Evolutionary conservation across 2,113 vertebrate genomes (phyloP).

Genomic region (Rhabdornis inornatus): DNA sequence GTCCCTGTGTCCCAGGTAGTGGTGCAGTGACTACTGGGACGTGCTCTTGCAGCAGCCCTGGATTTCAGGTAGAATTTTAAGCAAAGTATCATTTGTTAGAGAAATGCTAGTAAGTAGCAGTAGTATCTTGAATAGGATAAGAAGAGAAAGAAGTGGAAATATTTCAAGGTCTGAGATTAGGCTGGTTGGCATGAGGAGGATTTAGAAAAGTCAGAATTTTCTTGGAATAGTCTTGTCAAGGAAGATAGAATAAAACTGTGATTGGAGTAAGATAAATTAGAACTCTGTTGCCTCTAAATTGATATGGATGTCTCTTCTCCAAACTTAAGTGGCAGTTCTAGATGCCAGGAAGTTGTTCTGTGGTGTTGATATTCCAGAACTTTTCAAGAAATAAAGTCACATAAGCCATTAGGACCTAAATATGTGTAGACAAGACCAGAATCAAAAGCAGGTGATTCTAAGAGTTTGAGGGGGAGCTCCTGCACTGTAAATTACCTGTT

Average conservation of each 20-base stretch:
- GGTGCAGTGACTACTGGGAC: background rate
- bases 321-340: background rate
- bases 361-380: background rate
- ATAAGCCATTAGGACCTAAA: background rate
- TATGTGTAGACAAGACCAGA: background rate
- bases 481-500: background rate
- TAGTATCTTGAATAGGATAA: background rate
- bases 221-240: background rate
- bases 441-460: background rate
- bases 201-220: background rate
- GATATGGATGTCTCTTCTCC: background rate
- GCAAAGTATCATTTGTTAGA: background rate
- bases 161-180: background rate
- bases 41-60: background rate
- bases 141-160: background rate
- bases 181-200: rapidly evolving
- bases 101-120: background rate
- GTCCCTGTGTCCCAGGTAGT: background rate
- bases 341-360: background rate
- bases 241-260: background rate
- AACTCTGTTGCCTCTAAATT: background rate
- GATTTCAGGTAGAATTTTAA: background rate
- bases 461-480: background rate
- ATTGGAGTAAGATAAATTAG: background rate
- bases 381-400: background rate